These are phyloP conservation scores for Tetrapedia diversipes DNA, from an alignment of 2,888 invertebrate species.

Conservation along the genomic window DNA sequence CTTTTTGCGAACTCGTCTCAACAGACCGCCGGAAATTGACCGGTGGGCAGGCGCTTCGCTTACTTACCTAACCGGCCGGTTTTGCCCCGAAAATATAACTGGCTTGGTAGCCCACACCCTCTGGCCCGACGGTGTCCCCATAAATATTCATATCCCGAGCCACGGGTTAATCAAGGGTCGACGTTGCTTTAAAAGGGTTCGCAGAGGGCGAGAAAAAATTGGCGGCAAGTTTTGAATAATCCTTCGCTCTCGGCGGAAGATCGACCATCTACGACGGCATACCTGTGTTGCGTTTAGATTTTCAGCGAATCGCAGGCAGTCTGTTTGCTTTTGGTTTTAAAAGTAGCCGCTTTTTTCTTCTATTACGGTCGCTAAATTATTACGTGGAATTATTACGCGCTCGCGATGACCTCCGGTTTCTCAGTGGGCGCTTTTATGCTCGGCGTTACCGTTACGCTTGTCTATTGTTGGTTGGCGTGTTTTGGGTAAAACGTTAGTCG, in stretches of 20 bases:
- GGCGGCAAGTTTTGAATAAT: slow-evolving; percentile 46
- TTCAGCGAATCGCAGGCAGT: background rate
- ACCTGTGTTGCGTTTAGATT: slow-evolving; percentile 14
- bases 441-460: slow-evolving; percentile 24
- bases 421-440: slow-evolving; percentile 13
- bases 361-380: slow-evolving; percentile 27
- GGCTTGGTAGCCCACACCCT: background rate
- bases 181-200: slow-evolving; percentile 53
- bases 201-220: slow-evolving; percentile 39
- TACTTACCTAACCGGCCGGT: slow-evolving; percentile 37
- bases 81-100: slow-evolving; percentile 53
- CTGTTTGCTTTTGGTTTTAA: background rate
- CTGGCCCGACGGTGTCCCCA: slow-evolving; percentile 21
- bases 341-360: background rate
- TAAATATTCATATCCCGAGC: slow-evolving; percentile 65
- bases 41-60: slow-evolving; percentile 52
- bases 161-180: slow-evolving; percentile 59
- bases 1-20: slow-evolving; percentile 62
- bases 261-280: slow-evolving; percentile 39
- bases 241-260: slow-evolving; percentile 18
- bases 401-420: slow-evolving; percentile 13
- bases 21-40: slow-evolving; percentile 70
- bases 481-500: slow-evolving; percentile 21
- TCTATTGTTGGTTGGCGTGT: slow-evolving; percentile 24
- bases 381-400: slow-evolving; percentile 17